Evolutionary conservation across 2,888 invertebrate species (phyloP), one percentile per base, ranked within the genome.

Genomic region (Lasioglossum villosulum): DNA sequence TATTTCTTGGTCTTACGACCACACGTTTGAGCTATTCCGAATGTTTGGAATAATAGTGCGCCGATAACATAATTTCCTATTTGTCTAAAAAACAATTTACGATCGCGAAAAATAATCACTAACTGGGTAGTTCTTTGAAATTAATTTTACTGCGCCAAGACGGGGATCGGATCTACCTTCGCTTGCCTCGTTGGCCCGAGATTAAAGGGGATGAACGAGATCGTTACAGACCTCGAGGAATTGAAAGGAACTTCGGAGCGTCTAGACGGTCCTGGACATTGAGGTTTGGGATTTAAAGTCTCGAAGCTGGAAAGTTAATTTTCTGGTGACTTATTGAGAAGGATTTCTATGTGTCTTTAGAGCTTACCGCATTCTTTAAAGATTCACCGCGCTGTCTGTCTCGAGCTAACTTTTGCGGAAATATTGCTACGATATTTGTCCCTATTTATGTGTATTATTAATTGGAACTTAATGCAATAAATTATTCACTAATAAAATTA

Each of bases 81-180:
- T n/a, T n/a, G n/a, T n/a, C n/a, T n/a, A n/a, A n/a, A n/a, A n/a
- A n/a, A n/a, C n/a, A n/a, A n/a, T n/a, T n/a, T n/a, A n/a, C n/a
- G n/a, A n/a, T n/a, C n/a, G n/a, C n/a, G n/a, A n/a, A n/a, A n/a
- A n/a, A n/a, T n/a, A n/a, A n/a, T n/a, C n/a, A n/a, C 80, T 14
- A 78, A 42, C 52, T 23, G n/a, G 56, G 1, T n/a, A 75, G 71
- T 72, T 75, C 83, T 45, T 56, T 37, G 71, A 52, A 48, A 74
- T 74, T 73, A 83, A 82, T 56, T 82, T 76, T 37, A 30, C 45
- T 52, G 73, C 56, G 66, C 72, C 75, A 56, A 66, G 73, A 37
- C 37, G 68, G 68, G 10, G 19, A 68, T 68, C 23, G 68, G 34
- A 37, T 68, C 37, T 37, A 37, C 12, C 37, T 12, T 37, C 10